Conservation (phyloP, 2,888 invertebrate species). For the Tuta absoluta region DNA sequence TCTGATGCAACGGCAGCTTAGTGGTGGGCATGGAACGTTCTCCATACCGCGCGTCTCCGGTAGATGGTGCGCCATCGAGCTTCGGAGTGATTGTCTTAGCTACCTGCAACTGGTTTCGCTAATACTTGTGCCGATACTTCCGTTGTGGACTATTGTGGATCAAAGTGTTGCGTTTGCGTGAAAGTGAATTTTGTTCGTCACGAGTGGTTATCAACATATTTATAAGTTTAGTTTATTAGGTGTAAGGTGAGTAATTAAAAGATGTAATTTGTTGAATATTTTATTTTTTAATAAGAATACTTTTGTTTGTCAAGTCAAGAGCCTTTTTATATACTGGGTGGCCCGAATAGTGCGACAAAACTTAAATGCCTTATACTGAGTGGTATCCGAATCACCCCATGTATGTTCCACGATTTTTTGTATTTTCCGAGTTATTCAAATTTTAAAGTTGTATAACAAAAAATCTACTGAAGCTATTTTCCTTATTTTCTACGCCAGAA, state of each 20-base stretch:
- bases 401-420: too few species aligned
- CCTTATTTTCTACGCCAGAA: too few species aligned
- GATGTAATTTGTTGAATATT: neutral
- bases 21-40: slow-evolving; percentile 32
- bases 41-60: slow-evolving; percentile 19
- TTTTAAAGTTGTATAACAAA: too few species aligned
- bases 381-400: too few species aligned
- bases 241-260: neutral
- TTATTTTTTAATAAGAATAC: too few species aligned
- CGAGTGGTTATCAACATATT: neutral
- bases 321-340: too few species aligned
- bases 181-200: neutral
- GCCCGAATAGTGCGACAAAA: too few species aligned
- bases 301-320: too few species aligned
- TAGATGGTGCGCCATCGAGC: slow-evolving; percentile 16
- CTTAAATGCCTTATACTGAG: too few species aligned
- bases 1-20: slow-evolving; percentile 26
- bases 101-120: neutral
- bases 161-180: slow-evolving; percentile 11
- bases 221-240: neutral
- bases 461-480: too few species aligned
- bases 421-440: too few species aligned
- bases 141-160: neutral
- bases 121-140: neutral
- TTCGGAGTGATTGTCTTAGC: slow-evolving; percentile 12